phyloP scores from a whole-genome alignment of 2,113 vertebrate species.

The Suricata suricatta region DNA sequence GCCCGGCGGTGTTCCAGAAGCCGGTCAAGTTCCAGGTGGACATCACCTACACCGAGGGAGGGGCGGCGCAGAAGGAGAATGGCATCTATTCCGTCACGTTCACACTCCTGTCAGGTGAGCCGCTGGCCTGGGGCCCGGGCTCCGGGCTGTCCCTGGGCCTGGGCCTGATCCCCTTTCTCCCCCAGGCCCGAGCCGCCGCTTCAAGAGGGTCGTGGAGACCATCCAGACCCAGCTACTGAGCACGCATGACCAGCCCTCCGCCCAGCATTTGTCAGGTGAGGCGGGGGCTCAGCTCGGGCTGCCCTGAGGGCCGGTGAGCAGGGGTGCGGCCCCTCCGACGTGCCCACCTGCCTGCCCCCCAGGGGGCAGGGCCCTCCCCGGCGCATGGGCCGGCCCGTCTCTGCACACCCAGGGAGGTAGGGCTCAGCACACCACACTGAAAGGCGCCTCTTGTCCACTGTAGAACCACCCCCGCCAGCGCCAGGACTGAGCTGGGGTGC shows the following conservation, averaged over 20 bases:
- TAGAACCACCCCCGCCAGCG: conserved; percentile 75
- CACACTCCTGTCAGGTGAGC: conserved; percentile 97
- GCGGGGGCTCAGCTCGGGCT: conserved; percentile 38
- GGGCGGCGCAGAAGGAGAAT: conserved; percentile 94
- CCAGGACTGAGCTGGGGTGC: conserved; percentile 77
- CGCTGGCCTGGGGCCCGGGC: rapidly evolving
- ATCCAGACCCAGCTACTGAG: conserved; percentile 99
- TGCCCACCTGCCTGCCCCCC: conserved; percentile 75
- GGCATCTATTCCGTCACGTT: conserved; percentile 99
- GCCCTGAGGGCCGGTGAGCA: conserved; percentile 61
- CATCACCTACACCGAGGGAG: conserved; percentile 98
- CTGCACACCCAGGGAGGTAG: conserved; percentile 76
- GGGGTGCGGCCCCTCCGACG: background rate
- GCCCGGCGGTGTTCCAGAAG: conserved; percentile 99
- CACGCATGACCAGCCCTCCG: conserved; percentile 96
- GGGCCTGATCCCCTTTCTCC: background rate
- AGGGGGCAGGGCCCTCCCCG: conserved; percentile 59
- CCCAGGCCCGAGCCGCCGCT: conserved; percentile 97
- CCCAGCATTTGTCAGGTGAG: conserved; percentile 99
- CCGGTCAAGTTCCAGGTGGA: conserved; percentile 99
- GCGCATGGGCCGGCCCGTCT: conserved; percentile 37
- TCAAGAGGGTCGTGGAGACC: conserved; percentile 99
- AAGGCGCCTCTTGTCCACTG: conserved; percentile 71
- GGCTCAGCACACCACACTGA: conserved; percentile 70
- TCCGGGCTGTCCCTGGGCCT: rapidly evolving